These are phyloP conservation scores for Caenorhabditis sp. DNA, from an alignment of 2,888 invertebrate species.

Conservation along the genomic window DNA sequence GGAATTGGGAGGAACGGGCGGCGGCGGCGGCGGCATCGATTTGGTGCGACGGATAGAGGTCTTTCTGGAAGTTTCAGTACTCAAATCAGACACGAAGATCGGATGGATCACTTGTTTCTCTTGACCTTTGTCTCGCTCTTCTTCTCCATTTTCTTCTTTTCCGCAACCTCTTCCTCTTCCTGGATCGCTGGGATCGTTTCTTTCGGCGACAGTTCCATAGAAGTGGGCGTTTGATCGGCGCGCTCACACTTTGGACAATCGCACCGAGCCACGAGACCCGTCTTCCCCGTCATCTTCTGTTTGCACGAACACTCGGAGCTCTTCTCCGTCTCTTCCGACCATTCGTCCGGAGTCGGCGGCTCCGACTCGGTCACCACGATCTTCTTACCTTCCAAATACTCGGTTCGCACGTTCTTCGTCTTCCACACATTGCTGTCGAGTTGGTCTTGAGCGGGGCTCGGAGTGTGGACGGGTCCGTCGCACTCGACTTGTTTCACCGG, in stretches of 20 bases:
- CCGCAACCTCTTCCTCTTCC: not conserved
- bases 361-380: not conserved
- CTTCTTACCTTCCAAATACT: not conserved
- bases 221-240: not conserved
- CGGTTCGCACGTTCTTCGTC: slow-evolving; percentile 30
- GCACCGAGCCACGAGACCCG: slow-evolving; percentile 6
- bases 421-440: slow-evolving; percentile 30
- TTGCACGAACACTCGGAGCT: not conserved
- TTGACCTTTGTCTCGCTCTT: not conserved
- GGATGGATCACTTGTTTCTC: not conserved
- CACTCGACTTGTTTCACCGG: slow-evolving; percentile 22
- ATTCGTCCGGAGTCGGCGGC: not conserved
- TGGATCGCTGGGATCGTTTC: not conserved
- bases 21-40: too few species aligned
- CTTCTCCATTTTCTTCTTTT: slow-evolving; percentile 12
- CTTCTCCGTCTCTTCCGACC: not conserved
- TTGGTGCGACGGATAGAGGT: not conserved
- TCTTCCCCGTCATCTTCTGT: not conserved
- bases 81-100: too few species aligned
- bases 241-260: slow-evolving; percentile 20
- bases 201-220: slow-evolving; percentile 1
- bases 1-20: slow-evolving; percentile 13
- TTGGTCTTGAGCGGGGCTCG: slow-evolving; percentile 28
- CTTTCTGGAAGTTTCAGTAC: too few species aligned
- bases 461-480: not conserved